Evolutionary conservation across 2,797 vertebrate species (phyloP).

Genomic region (Serranus cabrilla): DNA sequence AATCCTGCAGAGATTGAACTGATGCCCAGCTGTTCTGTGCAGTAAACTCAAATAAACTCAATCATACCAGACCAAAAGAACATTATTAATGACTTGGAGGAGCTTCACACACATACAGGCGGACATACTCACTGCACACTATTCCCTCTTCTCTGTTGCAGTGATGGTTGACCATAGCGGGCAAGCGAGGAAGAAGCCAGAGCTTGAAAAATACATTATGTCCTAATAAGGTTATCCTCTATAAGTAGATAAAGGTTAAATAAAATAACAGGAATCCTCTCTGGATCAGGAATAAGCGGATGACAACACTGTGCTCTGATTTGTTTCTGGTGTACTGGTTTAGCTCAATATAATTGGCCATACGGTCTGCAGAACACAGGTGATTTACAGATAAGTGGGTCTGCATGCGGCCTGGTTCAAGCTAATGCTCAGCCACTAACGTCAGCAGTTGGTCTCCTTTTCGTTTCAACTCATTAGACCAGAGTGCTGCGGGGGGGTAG

Average conservation of each 20-base stretch:
- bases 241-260: slow-evolving; percentile 73
- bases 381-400: slow-evolving; percentile 83
- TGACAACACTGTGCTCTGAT: slow-evolving; percentile 70
- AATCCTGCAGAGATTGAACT: slow-evolving; percentile 48
- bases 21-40: slow-evolving; percentile 52
- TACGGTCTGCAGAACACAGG: slow-evolving; percentile 74
- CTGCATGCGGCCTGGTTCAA: slow-evolving; percentile 79
- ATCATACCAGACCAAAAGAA: slow-evolving; percentile 57
- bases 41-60: slow-evolving; percentile 59
- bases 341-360: slow-evolving; percentile 77
- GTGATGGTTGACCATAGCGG: slow-evolving; percentile 51
- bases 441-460: slow-evolving; percentile 70
- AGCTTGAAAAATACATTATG: slow-evolving; percentile 73
- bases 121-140: slow-evolving; percentile 25
- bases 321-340: slow-evolving; percentile 74
- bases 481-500: slow-evolving; percentile 45
- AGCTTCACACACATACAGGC: slow-evolving; percentile 44
- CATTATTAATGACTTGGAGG: slow-evolving; percentile 69
- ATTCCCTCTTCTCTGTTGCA: slow-evolving; percentile 31
- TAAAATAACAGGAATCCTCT: slow-evolving; percentile 75
- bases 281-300: slow-evolving; percentile 64
- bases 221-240: slow-evolving; percentile 67
- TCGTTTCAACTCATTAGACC: slow-evolving; percentile 73
- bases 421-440: slow-evolving; percentile 72
- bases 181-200: slow-evolving; percentile 59